These are phyloP conservation scores for Corbicula japonica DNA, from an alignment of 2,888 invertebrate species.

Conservation along the genomic window DNA sequence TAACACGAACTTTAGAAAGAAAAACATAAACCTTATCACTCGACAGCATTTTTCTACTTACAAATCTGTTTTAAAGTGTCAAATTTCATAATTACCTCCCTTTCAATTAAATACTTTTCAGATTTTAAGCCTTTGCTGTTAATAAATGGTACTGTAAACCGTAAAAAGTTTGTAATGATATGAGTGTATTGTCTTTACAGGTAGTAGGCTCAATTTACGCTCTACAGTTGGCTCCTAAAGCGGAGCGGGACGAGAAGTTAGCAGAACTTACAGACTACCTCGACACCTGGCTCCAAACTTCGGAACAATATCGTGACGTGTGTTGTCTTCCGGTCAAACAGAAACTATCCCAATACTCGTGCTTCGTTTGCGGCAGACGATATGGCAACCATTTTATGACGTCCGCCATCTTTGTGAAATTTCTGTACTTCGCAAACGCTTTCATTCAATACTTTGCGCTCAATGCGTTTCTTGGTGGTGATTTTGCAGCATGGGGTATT, in stretches of 20 bases:
- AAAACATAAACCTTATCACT: background rate
- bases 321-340: conserved; percentile 72
- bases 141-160: background rate
- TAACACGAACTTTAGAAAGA: too few relatives aligned
- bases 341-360: conserved; percentile 75
- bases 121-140: background rate
- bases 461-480: conserved; percentile 80
- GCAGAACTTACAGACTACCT: conserved; percentile 76
- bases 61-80: background rate
- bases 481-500: conserved; percentile 80
- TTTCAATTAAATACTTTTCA: background rate
- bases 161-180: background rate
- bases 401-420: conserved; percentile 80
- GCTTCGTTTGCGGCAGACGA: conserved; percentile 78
- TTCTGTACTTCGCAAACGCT: conserved; percentile 80
- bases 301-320: conserved; percentile 74
- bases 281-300: conserved; percentile 75
- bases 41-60: background rate
- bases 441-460: conserved; percentile 82
- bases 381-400: conserved; percentile 83
- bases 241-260: conserved; percentile 75
- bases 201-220: conserved; percentile 64
- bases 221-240: conserved; percentile 70
- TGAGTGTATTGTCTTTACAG: conserved; percentile 22
- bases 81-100: background rate